Conservation (phyloP, 2,888 invertebrate species). For the Tanypteryx hageni region DNA sequence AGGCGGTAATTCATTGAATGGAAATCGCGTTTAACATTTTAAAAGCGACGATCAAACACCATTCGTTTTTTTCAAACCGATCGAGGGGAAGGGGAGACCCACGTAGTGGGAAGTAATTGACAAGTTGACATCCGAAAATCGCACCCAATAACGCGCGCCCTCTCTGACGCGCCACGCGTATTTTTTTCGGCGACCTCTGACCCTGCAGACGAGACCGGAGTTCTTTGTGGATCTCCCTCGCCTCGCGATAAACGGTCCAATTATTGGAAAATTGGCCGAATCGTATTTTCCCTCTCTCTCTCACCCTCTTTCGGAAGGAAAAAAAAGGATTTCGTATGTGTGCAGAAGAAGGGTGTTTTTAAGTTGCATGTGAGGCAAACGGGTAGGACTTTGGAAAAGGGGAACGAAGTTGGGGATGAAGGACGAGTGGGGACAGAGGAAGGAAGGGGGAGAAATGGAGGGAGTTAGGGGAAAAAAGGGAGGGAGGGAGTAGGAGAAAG, state of each 20-base stretch:
- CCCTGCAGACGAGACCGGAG: neutral
- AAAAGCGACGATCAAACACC: conserved; percentile 4
- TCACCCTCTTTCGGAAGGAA: neutral
- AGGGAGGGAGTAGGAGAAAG: neutral
- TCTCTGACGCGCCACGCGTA: neutral
- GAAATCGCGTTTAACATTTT: conserved; percentile 50
- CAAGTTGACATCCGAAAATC: conserved; percentile 59
- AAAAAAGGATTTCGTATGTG: neutral
- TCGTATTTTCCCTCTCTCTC: conserved; percentile 25
- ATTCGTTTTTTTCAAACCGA: neutral
- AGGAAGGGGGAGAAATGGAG: neutral
- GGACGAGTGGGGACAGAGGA: no score
- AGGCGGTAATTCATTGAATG: conserved; percentile 1
- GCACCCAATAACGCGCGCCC: conserved; percentile 16
- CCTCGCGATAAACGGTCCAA: conserved; percentile 47
- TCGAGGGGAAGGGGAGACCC: neutral
- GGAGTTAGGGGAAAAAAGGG: neutral
- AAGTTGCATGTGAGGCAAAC: neutral
- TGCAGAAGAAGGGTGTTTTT: neutral
- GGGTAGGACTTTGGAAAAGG: neutral
- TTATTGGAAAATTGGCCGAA: conserved; percentile 58
- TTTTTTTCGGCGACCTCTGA: neutral
- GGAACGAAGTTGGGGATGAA: neutral
- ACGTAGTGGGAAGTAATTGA: conserved; percentile 44
- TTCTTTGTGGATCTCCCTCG: conserved; percentile 20